Conservation (phyloP, 2,113 vertebrate species). For the Hydrolagus affinis region DNA sequence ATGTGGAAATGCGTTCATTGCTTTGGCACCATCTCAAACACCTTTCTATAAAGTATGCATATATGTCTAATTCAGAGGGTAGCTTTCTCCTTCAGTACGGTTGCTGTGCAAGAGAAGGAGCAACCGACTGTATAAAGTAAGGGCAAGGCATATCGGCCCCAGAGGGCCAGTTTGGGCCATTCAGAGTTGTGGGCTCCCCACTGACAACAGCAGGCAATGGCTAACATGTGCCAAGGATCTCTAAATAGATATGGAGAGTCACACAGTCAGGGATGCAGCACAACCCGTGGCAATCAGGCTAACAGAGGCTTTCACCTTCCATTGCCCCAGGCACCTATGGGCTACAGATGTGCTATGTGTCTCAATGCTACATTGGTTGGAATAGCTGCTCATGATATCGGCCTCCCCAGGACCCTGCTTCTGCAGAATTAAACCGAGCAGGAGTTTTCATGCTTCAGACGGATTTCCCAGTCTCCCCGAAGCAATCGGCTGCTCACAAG, state of each 20-base stretch:
- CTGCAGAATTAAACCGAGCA: too few species aligned
- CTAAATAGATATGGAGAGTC: background rate
- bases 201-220: background rate
- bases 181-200: background rate
- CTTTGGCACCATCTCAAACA: background rate
- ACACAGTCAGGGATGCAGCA: background rate
- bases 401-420: too few species aligned
- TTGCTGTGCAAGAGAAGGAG: background rate
- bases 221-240: background rate
- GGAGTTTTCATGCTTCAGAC: background rate
- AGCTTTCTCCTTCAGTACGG: background rate
- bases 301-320: background rate
- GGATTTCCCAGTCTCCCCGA: background rate
- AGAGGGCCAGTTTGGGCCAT: background rate
- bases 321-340: too few species aligned
- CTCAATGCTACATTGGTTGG: background rate
- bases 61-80: background rate
- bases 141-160: background rate
- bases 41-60: background rate
- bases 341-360: background rate
- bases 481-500: background rate
- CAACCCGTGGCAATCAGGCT: background rate
- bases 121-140: background rate
- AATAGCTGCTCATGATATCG: background rate
- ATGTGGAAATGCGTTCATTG: background rate